A percentile compares a stretch with the other conserved stretches of the same genome.
These are phyloP conservation scores for Microctenopoma lineatum DNA, from an alignment of 2,797 vertebrate species.

Conservation along the genomic window DNA sequence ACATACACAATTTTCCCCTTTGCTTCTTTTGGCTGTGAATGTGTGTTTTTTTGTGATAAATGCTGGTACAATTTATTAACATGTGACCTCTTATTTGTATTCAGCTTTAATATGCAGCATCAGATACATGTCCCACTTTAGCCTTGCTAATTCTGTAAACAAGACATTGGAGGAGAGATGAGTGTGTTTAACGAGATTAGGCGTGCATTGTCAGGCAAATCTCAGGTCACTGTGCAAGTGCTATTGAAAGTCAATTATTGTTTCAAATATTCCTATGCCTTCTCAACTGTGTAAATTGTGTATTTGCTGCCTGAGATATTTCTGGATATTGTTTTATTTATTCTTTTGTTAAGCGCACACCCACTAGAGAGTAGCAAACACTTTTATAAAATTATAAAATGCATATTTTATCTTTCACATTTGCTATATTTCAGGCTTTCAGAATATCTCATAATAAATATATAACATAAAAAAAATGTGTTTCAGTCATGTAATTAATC, in stretches of 20 bases:
- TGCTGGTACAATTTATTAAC: constrained; percentile 66
- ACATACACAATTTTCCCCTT: constrained; percentile 45
- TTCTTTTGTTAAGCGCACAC: constrained; percentile 29
- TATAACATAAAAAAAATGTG: neutral
- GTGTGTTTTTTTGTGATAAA: constrained; percentile 71
- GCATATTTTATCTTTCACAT: constrained; percentile 8
- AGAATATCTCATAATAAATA: neutral
- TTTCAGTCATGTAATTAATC: neutral
- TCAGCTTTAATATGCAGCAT: constrained; percentile 75
- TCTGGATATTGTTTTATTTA: constrained; percentile 45
- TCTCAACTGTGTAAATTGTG: constrained; percentile 62
- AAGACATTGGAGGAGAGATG: constrained; percentile 82
- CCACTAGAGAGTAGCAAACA: constrained; percentile 1
- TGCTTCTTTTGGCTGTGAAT: constrained; percentile 43
- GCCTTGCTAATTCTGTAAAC: constrained; percentile 86
- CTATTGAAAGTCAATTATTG: constrained; percentile 82
- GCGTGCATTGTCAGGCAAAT: constrained; percentile 86
- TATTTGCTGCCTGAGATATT: constrained; percentile 65
- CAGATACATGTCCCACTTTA: constrained; percentile 80
- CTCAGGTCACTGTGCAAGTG: constrained; percentile 83
- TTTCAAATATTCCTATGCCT: constrained; percentile 78
- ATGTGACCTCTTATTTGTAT: constrained; percentile 76
- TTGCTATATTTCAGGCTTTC: neutral
- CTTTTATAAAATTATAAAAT: constrained; percentile 16
- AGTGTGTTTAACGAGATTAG: constrained; percentile 89